Base-by-base conservation (phyloP, 1,140 invertebrate genomes). In the Latrodectus geometricus region DNA sequence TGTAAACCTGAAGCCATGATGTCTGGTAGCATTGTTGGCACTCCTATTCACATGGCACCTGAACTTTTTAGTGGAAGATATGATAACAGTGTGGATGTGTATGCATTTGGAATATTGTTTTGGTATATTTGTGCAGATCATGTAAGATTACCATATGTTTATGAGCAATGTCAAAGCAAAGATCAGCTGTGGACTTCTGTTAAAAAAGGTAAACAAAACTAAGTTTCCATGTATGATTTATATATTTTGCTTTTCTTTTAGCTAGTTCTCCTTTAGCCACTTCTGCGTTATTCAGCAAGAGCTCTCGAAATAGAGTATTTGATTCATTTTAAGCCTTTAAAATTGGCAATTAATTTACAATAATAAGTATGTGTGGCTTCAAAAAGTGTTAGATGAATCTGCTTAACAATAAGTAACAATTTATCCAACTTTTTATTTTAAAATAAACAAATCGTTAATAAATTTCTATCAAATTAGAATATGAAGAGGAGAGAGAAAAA, bases 1-100 rank as follows among this genome's bases (percentile, higher is more conserved):
- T 97, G 96, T 90, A 96, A 97, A 89, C 96, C 96, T 0, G 96
- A 96, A 91, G 96, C 96, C 0, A 96, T 97, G 94, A 96, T 97
- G 93, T 96, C 95, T 8, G 96, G 92, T 5, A 95, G 95, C 88
- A 93, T 96, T 80, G 95, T 96, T 12, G 96, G 96, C 20, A 97
- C 96, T 9, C 96, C 96, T 0, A 95, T 97, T 86, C 96, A 97
- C 90, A 97, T 98, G 96, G 96, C 96, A 52, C 96, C 96, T 0
- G 96, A 98, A 92, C 92, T 98, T 23, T 93, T 97, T 69, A 94
- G 94, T 66, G 95, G 95, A 0, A 93, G 94, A 88, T 97, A 97
- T 89, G 95, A 97, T 89, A 95, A 94, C 88, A 94, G 94, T 86
- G 96, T 98, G 17, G 96, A 98, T 90, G 94, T 97, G 2, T 97